A percentile compares a stretch with the other conserved stretches of the same genome.
Conservation (phyloP, 2,797 vertebrate genomes). For the Toxotes lorentzi region DNA sequence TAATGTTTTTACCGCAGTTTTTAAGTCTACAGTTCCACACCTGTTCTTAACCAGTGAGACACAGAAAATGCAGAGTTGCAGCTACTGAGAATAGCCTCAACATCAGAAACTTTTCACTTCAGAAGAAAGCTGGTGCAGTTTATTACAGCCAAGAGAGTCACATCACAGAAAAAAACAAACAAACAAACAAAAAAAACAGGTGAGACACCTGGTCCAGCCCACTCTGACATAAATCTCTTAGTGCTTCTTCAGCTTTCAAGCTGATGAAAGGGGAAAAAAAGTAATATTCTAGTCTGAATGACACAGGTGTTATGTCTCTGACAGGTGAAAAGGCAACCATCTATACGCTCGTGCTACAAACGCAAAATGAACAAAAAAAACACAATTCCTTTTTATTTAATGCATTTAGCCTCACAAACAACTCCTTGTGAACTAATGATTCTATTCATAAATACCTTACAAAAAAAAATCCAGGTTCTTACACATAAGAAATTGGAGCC, state of each 20-base stretch:
- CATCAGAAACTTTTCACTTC: neutral
- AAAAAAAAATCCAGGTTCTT: too few species aligned
- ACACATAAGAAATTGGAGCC: neutral
- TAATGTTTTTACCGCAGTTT: neutral
- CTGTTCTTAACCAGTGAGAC: neutral
- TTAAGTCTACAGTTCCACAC: neutral
- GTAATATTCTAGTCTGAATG: neutral
- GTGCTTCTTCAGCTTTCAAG: conserved; percentile 6
- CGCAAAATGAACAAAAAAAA: neutral
- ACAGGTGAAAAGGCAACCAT: neutral
- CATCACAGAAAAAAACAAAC: conserved; percentile 21
- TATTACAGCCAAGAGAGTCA: conserved; percentile 24
- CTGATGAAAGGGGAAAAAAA: conserved; percentile 15
- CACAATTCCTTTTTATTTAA: neutral
- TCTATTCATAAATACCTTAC: neutral
- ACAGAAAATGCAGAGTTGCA: neutral
- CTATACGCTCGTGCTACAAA: neutral
- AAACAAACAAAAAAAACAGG: conserved; percentile 32
- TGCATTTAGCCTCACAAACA: neutral
- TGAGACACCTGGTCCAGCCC: conserved; percentile 35
- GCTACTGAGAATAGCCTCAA: neutral
- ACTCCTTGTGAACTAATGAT: neutral
- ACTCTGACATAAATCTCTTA: neutral
- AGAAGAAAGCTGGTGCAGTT: neutral
- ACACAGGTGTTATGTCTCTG: neutral